Evolutionary conservation across 2,888 invertebrate genomes (phyloP).

Genomic region (Ophioninae sp.): DNA sequence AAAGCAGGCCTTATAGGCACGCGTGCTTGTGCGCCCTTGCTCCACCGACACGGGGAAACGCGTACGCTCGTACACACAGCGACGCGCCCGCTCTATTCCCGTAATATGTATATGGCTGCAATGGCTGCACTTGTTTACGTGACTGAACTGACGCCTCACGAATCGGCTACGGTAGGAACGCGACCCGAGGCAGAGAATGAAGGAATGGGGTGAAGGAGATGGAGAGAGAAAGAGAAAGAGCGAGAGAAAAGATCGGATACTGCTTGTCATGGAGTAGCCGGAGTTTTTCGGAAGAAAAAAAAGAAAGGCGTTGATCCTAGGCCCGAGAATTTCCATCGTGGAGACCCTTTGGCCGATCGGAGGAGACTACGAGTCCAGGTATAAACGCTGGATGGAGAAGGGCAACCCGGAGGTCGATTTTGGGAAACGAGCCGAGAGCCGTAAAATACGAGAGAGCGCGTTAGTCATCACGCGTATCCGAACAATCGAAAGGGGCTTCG

Average conservation of each 20-base stretch:
- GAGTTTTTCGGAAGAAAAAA: neutral
- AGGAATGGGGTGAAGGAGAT: neutral
- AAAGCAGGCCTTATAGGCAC: slow-evolving; percentile 20
- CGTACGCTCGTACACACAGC: neutral
- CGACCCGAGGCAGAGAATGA: neutral
- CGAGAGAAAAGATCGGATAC: slow-evolving; percentile 8
- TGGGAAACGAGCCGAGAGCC: neutral
- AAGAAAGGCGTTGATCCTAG: neutral
- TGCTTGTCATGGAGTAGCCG: neutral
- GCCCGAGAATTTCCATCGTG: neutral
- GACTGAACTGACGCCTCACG: slow-evolving; percentile 49
- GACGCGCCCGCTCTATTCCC: slow-evolving; percentile 48
- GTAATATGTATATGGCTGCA: slow-evolving; percentile 47
- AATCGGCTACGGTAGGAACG: slow-evolving; percentile 28
- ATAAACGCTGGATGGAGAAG: neutral
- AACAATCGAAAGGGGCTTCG: slow-evolving; percentile 14
- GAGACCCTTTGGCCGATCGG: neutral
- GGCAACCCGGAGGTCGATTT: neutral
- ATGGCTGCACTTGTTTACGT: slow-evolving; percentile 60
- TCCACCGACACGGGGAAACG: neutral
- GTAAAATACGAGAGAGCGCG: neutral
- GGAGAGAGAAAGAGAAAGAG: neutral
- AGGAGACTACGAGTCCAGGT: neutral
- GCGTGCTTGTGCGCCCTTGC: slow-evolving; percentile 57
- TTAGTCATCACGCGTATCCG: slow-evolving; percentile 33